Base-by-base conservation (phyloP, 2,888 invertebrate species). In the Trichogramma dendrolimi region DNA sequence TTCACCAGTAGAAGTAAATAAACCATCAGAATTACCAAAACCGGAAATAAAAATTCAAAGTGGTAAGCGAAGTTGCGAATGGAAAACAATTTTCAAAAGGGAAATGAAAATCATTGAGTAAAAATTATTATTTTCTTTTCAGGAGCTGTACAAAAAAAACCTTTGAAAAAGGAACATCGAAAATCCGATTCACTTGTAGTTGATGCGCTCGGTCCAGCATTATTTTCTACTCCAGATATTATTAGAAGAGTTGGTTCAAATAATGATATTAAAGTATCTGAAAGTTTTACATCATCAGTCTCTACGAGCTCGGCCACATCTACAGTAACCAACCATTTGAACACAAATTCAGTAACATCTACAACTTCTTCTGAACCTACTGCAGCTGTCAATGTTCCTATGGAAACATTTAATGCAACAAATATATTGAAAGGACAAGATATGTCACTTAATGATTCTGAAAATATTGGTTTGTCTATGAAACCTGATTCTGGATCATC, bases 151-250 rank as follows among this genome's bases (percentile, higher is more conserved):
- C 63, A 72, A 5, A 79, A 76, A 51, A 79, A 78, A 57, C 71
- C 74, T 52, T 38, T 65, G 8, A 78, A 77, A 62, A 78, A 75
- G 47, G 79, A 79, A 10, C 72, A 84, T 64, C 84, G 85, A 65
- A 87, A 87, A 74, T 82, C 84, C 42, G 85, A 86, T 14, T 82
- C 85, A 11, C 85, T 84, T 72, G 80, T 85, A 52, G 83, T 82
- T 0, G 81, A 82, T 61, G 72, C 80, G 43, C 67, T 82, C 46
- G 82, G 81, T 4, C 82, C 90, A 62, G 87, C 89, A 46, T 78
- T 91, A 62, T 90, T 91, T 76, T 90, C 90, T 5, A 86, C 89
- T 49, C 90, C 91, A 27, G 91, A 91, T 81, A 89, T 90, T 58
- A 89, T 90, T 62, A 82, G 89, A 70, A 82, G 89, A 70, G 87